Evolutionary conservation across 2,113 vertebrate genomes (phyloP), one percentile per base, ranked within the genome.

Genomic region (Eulemur rufifrons): DNA sequence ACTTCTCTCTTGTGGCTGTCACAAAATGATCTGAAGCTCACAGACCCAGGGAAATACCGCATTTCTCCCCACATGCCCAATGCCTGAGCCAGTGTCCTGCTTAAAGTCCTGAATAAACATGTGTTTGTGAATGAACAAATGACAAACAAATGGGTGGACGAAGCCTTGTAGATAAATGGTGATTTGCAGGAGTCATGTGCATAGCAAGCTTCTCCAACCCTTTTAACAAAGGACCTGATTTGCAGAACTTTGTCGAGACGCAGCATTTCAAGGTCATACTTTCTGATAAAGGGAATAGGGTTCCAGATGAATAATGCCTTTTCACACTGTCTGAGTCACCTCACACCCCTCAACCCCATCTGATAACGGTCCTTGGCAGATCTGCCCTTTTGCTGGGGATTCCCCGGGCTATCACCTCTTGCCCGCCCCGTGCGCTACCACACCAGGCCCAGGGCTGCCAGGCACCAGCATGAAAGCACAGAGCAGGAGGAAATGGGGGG

Each of bases 301-400:
- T 34, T 94, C 82, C 64, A 95, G 69, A 78, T 86, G 95, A 97
- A 94, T 89, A 94, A 95, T 71, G 95, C 45, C 52, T 92, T 86
- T 96, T 83, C 86, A 80, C 61, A 86, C 86, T 27, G 68, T 94
- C 96, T 97, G 94, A 98, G 95, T 98, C 96, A 97, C 83, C 92
- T 76, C 93, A 81, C 68, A 83, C 45, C 68, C 27, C 78, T 96
- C 77, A 69, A 39, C 80, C 83, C 89, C 86, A 96, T 96, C 97
- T 96, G 97, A 97, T 97, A 97, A 96, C 0, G 15, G 91, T 85
- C 68, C 74, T 89, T 91, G 74, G 95, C 89, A 93, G 94, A 95
- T 9, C 69, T 95, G 95, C 93, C 95, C 96, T 97, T 97, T 97
- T 47, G 89, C 71, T 0, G 95, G 98, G 97, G 96, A 95, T 92